Evolutionary conservation across 2,797 vertebrate genomes (phyloP).

Genomic region (Fringilla coelebs): DNA sequence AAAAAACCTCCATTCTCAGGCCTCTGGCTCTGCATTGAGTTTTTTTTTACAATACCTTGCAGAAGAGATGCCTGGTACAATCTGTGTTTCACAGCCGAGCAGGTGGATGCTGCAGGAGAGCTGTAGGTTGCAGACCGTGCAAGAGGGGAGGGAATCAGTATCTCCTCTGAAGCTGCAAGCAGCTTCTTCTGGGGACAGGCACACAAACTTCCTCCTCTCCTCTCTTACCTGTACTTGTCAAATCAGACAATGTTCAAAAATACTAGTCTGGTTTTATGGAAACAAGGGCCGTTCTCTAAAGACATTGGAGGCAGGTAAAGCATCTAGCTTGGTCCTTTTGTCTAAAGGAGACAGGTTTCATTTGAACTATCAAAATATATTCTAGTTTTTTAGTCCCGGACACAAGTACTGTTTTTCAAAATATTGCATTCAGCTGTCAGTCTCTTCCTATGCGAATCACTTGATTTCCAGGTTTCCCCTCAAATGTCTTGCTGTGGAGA

Average conservation of each 20-base stretch:
- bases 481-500: not conserved
- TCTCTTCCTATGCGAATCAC: not conserved
- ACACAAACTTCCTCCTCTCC: not conserved
- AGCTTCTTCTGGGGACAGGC: not conserved
- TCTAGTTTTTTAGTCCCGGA: not conserved
- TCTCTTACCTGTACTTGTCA: not conserved
- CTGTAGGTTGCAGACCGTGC: not conserved
- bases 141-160: not conserved
- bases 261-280: not conserved
- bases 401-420: not conserved
- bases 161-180: not conserved
- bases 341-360: not conserved
- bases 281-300: not conserved
- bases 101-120: not conserved
- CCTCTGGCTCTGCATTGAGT: not conserved
- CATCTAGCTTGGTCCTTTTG: not conserved
- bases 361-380: not conserved
- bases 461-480: not conserved
- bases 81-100: not conserved
- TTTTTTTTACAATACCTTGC: not conserved
- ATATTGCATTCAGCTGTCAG: not conserved
- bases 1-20: not conserved
- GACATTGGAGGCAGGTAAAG: not conserved
- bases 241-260: not conserved
- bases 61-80: not conserved